Evolutionary conservation across 2,888 invertebrate genomes (phyloP).

Genomic region (Omphaloscelis lunosa): DNA sequence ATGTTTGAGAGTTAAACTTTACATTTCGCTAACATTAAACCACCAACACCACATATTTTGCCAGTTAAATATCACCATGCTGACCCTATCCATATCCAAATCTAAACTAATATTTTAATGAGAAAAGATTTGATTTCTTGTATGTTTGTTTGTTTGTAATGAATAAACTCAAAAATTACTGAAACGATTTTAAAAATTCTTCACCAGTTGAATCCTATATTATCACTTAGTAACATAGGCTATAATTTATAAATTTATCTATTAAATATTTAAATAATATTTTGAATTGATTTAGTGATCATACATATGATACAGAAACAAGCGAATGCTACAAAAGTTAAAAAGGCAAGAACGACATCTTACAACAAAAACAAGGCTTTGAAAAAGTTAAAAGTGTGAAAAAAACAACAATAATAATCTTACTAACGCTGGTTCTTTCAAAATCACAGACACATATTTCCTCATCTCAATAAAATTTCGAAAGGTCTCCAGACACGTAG

Average conservation of each 20-base stretch:
- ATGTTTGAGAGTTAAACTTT: neutral
- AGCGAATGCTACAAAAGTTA: neutral
- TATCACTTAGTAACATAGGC: too few species aligned
- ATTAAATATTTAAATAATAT: too few species aligned
- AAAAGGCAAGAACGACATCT: neutral
- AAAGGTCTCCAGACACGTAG: slow-evolving; percentile 49
- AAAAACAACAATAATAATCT: neutral
- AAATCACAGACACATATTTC: slow-evolving; percentile 37
- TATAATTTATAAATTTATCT: too few species aligned
- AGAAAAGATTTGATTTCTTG: too few species aligned
- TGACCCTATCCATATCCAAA: too few species aligned
- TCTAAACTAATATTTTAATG: too few species aligned
- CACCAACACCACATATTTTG: neutral
- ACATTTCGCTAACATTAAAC: neutral
- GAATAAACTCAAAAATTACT: too few species aligned
- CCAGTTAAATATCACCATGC: too few species aligned
- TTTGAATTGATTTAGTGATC: neutral
- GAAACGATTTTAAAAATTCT: too few species aligned
- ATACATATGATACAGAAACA: neutral
- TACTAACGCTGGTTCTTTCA: neutral
- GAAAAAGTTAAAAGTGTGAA: neutral
- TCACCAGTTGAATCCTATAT: too few species aligned
- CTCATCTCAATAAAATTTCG: slow-evolving; percentile 29
- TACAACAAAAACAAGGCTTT: neutral
- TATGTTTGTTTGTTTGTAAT: too few species aligned